phyloP scores from a whole-genome alignment of 2,888 invertebrate species.

The Masnerella sp. region DNA sequence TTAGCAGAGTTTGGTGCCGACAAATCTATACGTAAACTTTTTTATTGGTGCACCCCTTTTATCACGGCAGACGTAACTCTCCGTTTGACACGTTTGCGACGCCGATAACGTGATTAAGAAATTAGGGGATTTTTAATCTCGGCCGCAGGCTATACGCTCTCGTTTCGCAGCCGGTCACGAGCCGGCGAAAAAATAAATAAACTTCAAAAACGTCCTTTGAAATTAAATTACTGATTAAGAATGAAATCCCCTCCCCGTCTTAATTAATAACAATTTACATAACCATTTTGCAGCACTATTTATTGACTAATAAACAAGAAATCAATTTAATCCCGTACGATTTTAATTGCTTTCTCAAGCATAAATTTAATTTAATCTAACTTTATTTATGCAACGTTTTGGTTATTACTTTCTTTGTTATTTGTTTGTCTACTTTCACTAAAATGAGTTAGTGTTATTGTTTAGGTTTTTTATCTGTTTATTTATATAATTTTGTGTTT shows the following conservation, averaged over 20 bases:
- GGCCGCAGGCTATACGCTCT: slow-evolving; percentile 62
- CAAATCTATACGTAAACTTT: slow-evolving; percentile 26
- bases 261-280: slow-evolving; percentile 67
- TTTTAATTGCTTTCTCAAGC: not conserved
- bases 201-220: slow-evolving; percentile 69
- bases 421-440: too few relatives aligned
- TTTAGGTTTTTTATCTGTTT: too few relatives aligned
- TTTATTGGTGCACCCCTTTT: slow-evolving; percentile 43
- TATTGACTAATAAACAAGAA: not conserved
- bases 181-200: slow-evolving; percentile 74
- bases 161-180: slow-evolving; percentile 68
- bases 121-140: slow-evolving; percentile 75
- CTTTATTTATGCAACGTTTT: too few relatives aligned
- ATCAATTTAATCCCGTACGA: too few relatives aligned
- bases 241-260: slow-evolving; percentile 61
- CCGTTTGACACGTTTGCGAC: slow-evolving; percentile 72
- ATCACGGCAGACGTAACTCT: slow-evolving; percentile 37
- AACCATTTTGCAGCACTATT: not conserved
- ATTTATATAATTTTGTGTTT: too few relatives aligned
- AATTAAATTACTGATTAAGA: slow-evolving; percentile 76
- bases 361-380: too few relatives aligned
- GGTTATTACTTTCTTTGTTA: too few relatives aligned
- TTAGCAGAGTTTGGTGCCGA: slow-evolving; percentile 23
- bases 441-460: too few relatives aligned
- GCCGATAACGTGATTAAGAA: slow-evolving; percentile 75